phyloP scores from a whole-genome alignment of 2,888 invertebrate species.

The Ceriagrion tenellum region DNA sequence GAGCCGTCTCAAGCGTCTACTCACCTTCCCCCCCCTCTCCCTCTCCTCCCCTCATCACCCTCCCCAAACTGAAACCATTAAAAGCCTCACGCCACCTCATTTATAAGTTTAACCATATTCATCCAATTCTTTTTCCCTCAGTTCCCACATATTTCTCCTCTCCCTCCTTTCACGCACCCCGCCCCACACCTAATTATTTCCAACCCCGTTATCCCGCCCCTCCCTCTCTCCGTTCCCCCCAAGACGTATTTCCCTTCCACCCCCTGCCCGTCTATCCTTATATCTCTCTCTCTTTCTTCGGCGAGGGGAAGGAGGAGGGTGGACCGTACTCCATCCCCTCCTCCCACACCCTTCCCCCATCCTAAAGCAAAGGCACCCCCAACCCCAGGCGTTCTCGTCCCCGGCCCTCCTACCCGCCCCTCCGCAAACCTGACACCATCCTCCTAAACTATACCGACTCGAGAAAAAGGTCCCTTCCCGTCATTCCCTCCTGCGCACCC shows the following conservation, averaged over 20 bases:
- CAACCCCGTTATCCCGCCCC: not conserved
- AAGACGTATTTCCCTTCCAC: not conserved
- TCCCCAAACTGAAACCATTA: not conserved
- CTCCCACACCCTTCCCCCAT: not conserved
- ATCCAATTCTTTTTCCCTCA: slow-evolving; percentile 37
- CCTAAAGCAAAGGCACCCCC: not conserved
- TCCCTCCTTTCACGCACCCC: not conserved
- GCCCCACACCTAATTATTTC: not conserved
- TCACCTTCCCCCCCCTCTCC: not conserved
- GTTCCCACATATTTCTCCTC: slow-evolving; percentile 9
- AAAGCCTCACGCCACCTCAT: slow-evolving; percentile 26
- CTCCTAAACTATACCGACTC: slow-evolving; percentile 49
- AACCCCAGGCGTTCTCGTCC: not conserved
- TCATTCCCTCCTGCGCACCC: not conserved
- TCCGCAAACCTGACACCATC: slow-evolving; percentile 61
- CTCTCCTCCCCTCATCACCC: not conserved
- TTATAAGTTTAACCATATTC: slow-evolving; percentile 36
- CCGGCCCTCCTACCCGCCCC: not conserved
- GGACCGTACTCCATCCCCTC: not conserved
- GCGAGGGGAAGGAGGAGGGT: not conserved
- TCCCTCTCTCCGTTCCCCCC: not conserved
- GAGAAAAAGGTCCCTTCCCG: not conserved
- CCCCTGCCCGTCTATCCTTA: no score
- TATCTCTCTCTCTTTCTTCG: not conserved
- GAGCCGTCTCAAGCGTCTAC: not conserved